These are phyloP conservation scores for Delphinus delphis DNA, from an alignment of 2,113 vertebrate genomes.

Conservation along the genomic window DNA sequence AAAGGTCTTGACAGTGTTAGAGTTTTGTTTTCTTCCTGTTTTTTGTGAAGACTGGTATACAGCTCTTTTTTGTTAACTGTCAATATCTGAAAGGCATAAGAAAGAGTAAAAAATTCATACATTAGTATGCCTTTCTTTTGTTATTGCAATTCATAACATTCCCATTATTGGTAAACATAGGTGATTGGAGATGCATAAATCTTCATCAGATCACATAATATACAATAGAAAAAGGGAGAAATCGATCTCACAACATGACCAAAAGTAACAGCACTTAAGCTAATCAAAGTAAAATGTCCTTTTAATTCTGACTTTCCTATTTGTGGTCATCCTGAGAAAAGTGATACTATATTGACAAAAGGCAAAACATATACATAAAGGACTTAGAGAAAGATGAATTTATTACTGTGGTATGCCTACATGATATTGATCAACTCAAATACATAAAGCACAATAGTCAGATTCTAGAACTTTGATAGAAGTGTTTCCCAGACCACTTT, in stretches of 20 bases:
- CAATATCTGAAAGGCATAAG: background rate
- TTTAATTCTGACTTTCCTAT: background rate
- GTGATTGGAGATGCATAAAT: background rate
- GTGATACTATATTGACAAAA: background rate
- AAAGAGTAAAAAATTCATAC: background rate
- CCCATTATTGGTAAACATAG: background rate
- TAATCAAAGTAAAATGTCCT: background rate
- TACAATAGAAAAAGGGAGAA: background rate
- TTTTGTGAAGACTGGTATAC: background rate
- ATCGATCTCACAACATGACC: background rate
- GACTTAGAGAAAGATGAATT: background rate
- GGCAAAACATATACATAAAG: background rate
- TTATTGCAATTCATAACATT: background rate
- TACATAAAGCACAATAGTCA: background rate
- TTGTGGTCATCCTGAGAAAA: background rate
- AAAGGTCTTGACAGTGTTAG: background rate
- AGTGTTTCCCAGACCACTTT: background rate
- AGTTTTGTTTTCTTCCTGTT: too few relatives aligned
- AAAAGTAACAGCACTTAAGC: background rate
- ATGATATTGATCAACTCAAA: background rate
- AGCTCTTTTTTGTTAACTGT: background rate
- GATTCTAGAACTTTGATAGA: background rate
- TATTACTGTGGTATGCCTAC: background rate
- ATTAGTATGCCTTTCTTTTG: background rate
- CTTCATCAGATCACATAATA: background rate